Evolutionary conservation across 2,113 vertebrate species (phyloP).

Genomic region (Orthonyx spaldingii): DNA sequence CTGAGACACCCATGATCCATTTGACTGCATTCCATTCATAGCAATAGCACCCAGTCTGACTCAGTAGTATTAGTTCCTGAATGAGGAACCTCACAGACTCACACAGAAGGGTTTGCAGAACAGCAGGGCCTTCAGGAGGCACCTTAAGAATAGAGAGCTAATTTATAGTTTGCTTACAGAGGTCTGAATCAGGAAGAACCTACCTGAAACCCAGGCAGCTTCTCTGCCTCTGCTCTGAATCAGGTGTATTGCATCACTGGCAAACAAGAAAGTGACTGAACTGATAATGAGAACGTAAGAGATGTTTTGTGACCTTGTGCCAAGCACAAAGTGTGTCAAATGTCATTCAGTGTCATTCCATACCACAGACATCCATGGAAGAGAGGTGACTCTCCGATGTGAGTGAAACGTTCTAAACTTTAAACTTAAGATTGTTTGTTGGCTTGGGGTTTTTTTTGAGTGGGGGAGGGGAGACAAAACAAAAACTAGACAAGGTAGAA

Average conservation of each 20-base stretch:
- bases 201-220: neutral
- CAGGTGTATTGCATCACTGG: neutral
- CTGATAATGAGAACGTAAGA: neutral
- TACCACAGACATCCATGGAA: neutral
- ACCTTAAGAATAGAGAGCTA: neutral
- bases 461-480: accelerated
- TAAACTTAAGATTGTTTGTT: neutral
- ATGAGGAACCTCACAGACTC: neutral
- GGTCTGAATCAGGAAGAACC: neutral
- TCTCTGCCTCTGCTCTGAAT: neutral
- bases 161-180: neutral
- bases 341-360: neutral
- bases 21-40: neutral
- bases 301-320: neutral
- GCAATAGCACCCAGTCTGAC: neutral
- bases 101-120: neutral
- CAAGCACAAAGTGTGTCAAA: neutral
- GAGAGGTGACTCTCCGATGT: neutral
- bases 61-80: neutral
- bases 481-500: neutral
- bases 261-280: neutral
- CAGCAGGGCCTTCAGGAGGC: neutral
- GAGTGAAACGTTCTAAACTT: neutral
- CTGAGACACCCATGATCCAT: neutral
- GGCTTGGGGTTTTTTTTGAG: neutral